Evolutionary conservation across 2,113 vertebrate species (phyloP), one percentile per base, ranked within the genome.

Genomic region (Leucopsar rothschildi): DNA sequence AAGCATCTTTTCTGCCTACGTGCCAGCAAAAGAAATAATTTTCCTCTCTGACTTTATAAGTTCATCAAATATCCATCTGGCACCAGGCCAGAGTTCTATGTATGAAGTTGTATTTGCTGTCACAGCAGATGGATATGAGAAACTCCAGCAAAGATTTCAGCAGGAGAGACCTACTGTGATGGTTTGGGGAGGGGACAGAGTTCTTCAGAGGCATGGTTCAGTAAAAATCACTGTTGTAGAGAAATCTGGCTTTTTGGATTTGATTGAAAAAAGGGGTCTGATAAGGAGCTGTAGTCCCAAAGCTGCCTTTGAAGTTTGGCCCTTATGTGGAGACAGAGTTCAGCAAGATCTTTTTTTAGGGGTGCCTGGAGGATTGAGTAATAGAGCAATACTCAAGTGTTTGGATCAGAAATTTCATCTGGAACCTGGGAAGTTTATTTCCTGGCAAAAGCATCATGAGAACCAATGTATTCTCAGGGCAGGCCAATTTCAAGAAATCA

Each of bases 361-460:
- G 21, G n/a, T 72, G 85, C 78, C 88, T 92, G 40, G 90, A 91
- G 90, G 63, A 88, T 72, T 82, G 70, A 68, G 82, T 64, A 79
- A 87, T 17, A 65, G 53, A 85, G 31, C 57, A 95, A 23, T 56
- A 73, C 68, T 90, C 79, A 73, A 88, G 82, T 6, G 50, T 52
- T 76, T 24, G 8, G 63, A 65, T 70, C 0, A 11, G 90, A 96
- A 95, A 94, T 88, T 86, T 88, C 55, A 59, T 73, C 39, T 59
- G 75, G 68, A 92, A 92, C 66, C 63, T 57, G 63, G 71, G 82
- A 82, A 61, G 9, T 25, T 49, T 78, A 87, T 96, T 93, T 80
- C 85, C 88, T 94, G 90, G 82, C 88, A 94, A 86, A 88, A 86
- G 29, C 35, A 47, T 25, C 82, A 80, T 80, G 79, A 95, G 90